Conservation (phyloP, 2,888 invertebrate genomes). For the Leptinotarsa haldemani region DNA sequence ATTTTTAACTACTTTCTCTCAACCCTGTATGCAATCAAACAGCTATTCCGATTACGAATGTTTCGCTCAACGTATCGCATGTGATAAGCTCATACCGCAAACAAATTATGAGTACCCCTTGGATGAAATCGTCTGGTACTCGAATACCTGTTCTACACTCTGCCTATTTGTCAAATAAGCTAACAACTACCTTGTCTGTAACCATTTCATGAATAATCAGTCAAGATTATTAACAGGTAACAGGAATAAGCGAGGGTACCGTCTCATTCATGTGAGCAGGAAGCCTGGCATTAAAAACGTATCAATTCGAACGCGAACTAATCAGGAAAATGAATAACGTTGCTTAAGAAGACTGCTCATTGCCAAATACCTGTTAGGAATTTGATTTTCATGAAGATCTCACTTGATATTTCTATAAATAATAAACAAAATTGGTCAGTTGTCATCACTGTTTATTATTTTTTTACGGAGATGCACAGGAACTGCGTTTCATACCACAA, state of each 20-base stretch:
- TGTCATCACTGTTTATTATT: too few species aligned
- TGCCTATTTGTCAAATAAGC: constrained; percentile 16
- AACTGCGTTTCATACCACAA: too few species aligned
- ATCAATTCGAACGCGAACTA: not conserved
- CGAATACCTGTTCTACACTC: constrained; percentile 7
- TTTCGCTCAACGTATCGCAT: not conserved
- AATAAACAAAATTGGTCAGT: too few species aligned
- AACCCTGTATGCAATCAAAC: not conserved
- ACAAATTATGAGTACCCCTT: not conserved
- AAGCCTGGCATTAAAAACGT: constrained; percentile 6
- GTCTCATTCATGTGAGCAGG: not conserved
- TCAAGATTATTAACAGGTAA: not conserved
- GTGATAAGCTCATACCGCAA: not conserved
- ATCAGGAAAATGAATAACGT: not conserved
- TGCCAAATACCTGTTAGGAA: not conserved
- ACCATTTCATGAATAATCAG: constrained; percentile 16
- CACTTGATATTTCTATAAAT: too few species aligned
- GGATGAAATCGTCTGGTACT: not conserved
- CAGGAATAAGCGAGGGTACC: not conserved
- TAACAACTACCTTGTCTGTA: constrained; percentile 16
- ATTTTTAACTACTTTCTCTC: too few species aligned
- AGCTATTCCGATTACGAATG: not conserved
- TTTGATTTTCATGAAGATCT: too few species aligned
- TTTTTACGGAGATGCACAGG: too few species aligned
- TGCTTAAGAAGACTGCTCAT: not conserved